Percentiles rank a stretch among this genome's conserved stretches.
These are phyloP conservation scores for Setophaga coronata DNA, from an alignment of 2,113 vertebrate genomes.

Conservation along the genomic window DNA sequence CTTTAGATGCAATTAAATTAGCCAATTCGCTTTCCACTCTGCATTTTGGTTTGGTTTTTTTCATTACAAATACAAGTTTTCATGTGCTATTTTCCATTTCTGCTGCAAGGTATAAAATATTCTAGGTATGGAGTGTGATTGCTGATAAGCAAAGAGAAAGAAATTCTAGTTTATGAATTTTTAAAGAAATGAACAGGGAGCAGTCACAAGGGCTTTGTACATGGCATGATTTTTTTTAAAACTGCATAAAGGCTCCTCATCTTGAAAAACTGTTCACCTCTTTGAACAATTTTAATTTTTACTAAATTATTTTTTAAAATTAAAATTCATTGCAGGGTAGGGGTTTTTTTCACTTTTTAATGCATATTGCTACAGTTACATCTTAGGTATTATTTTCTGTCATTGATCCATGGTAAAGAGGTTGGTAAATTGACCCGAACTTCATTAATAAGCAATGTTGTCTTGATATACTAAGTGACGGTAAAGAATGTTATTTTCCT, in stretches of 20 bases:
- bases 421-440: background rate
- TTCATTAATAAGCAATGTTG: background rate
- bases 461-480: background rate
- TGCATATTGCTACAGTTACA: background rate
- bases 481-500: background rate
- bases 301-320: background rate
- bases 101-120: background rate
- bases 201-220: background rate
- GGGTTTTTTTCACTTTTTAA: background rate
- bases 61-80: background rate
- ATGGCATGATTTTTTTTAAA: background rate
- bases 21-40: background rate
- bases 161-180: slow-evolving; percentile 22
- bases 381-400: background rate
- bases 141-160: background rate
- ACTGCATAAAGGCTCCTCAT: background rate
- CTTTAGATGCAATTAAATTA: background rate
- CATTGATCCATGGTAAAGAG: background rate
- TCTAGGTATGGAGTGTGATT: background rate
- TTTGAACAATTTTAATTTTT: background rate
- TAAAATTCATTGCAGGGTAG: background rate
- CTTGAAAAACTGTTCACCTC: background rate
- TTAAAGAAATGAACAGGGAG: background rate
- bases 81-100: background rate
- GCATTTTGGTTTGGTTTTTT: background rate